These are phyloP conservation scores for Chymomyza fuscimana DNA, from an alignment of 2,888 invertebrate species.

Conservation along the genomic window DNA sequence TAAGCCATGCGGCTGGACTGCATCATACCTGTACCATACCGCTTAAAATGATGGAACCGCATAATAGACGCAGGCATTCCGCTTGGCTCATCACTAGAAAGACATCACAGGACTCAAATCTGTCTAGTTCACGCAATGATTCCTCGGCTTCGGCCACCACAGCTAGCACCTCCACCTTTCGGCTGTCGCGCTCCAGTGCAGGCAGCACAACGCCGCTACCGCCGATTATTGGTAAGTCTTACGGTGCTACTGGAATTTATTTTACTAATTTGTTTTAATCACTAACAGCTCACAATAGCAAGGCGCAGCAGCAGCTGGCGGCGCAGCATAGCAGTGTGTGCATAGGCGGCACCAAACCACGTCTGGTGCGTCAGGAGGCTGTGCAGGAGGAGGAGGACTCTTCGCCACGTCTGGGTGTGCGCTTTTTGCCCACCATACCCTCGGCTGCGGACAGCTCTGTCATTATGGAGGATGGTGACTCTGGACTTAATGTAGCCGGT, in stretches of 20 bases:
- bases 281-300: conserved; percentile 75
- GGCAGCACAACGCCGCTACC: conserved; percentile 81
- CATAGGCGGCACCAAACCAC: conserved; percentile 82
- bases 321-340: conserved; percentile 38
- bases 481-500: conserved; percentile 53
- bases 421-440: conserved; percentile 86
- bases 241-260: neutral
- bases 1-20: conserved; percentile 32
- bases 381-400: conserved; percentile 86
- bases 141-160: conserved; percentile 95
- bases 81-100: conserved; percentile 95
- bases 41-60: conserved; percentile 85
- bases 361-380: conserved; percentile 89
- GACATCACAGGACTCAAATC: conserved; percentile 94
- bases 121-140: conserved; percentile 94
- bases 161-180: conserved; percentile 93
- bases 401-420: conserved; percentile 81
- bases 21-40: conserved; percentile 85
- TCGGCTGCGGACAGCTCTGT: conserved; percentile 87
- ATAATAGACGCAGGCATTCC: conserved; percentile 86
- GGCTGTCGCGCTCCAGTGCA: conserved; percentile 90
- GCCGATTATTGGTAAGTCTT: conserved; percentile 76
- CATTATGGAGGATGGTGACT: conserved; percentile 83
- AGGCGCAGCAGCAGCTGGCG: conserved; percentile 55
- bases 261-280: neutral